phyloP scores from a whole-genome alignment of 2,113 vertebrate genomes.

The Columba livia region DNA sequence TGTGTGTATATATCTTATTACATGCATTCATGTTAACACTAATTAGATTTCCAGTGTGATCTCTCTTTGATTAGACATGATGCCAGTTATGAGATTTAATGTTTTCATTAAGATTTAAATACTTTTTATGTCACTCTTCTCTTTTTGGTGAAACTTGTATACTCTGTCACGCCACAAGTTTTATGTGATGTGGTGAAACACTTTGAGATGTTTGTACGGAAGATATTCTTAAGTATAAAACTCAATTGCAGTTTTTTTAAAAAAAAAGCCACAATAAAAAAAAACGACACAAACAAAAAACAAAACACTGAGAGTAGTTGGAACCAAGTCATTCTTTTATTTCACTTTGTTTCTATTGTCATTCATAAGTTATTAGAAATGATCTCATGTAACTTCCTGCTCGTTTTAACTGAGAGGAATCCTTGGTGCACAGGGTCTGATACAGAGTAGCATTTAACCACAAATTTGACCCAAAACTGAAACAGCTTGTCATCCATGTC shows the following conservation, averaged over 20 bases:
- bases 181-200: background rate
- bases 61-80: background rate
- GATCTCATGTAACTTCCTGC: accelerated
- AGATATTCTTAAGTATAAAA: background rate
- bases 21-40: background rate
- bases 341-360: background rate
- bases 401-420: background rate
- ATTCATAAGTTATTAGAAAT: background rate
- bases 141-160: background rate
- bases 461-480: background rate
- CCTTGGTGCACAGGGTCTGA: background rate
- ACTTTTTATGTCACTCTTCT: background rate
- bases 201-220: background rate
- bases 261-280: no score
- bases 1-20: background rate
- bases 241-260: background rate
- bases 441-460: background rate
- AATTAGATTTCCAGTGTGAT: background rate
- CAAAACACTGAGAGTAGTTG: background rate
- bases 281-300: no score
- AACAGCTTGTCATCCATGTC: background rate
- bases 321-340: background rate
- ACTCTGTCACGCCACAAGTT: background rate
- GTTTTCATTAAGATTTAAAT: background rate
- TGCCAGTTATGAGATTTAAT: background rate